Percentiles rank a stretch among this genome's conserved stretches.
These are phyloP conservation scores for Tetragonula carbonaria DNA, from an alignment of 2,888 invertebrate species.

Conservation along the genomic window DNA sequence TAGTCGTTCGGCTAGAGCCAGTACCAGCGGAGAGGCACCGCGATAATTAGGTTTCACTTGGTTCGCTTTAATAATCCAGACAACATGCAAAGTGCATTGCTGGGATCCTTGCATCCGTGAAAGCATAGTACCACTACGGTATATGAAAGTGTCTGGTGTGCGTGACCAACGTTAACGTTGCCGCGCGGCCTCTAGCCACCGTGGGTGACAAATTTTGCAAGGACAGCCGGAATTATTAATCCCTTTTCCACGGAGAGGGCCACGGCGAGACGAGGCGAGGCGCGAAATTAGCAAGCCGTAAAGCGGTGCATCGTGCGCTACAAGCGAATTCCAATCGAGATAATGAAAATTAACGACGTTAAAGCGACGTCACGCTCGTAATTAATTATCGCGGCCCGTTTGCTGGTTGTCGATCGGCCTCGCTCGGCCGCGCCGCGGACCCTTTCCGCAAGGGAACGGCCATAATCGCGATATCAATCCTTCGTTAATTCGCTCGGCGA, in stretches of 20 bases:
- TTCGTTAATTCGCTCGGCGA: constrained; percentile 65
- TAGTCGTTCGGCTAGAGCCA: constrained; percentile 57
- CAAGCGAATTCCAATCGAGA: constrained; percentile 73
- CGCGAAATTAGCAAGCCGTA: constrained; percentile 65
- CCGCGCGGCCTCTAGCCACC: constrained; percentile 24
- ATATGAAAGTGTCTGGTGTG: constrained; percentile 16
- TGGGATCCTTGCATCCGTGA: constrained; percentile 51
- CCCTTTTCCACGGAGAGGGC: constrained; percentile 53
- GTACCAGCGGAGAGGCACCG: constrained; percentile 45
- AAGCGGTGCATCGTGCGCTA: constrained; percentile 55
- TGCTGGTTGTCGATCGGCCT: constrained; percentile 61
- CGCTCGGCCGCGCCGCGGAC: constrained; percentile 44
- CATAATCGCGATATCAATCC: constrained; percentile 70
- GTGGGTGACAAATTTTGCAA: constrained; percentile 68
- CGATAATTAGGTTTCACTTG: constrained; percentile 71
- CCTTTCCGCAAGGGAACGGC: constrained; percentile 42
- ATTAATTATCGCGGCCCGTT: constrained; percentile 69
- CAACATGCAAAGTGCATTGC: constrained; percentile 68
- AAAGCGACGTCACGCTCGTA: constrained; percentile 68
- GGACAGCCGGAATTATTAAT: constrained; percentile 66
- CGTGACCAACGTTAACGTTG: constrained; percentile 42
- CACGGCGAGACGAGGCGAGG: constrained; percentile 50
- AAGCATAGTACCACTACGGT: constrained; percentile 4
- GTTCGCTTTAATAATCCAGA: constrained; percentile 70
- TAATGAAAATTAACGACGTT: constrained; percentile 73